Percentiles rank a stretch among this genome's conserved stretches.
phyloP scores from a whole-genome alignment of 2,888 invertebrate species.

The Nineta flava region DNA sequence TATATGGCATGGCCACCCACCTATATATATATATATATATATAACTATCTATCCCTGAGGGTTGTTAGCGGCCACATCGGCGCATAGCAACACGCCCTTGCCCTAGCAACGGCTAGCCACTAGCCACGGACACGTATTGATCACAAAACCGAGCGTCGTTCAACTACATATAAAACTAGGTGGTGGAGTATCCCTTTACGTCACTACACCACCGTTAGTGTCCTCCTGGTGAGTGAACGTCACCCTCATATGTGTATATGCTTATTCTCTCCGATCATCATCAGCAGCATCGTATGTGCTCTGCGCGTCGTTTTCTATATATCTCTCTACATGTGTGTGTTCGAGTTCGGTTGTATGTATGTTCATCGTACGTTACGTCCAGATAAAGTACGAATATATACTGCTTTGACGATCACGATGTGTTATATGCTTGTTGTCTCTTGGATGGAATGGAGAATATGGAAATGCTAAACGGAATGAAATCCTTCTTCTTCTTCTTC shows the following conservation, averaged over 20 bases:
- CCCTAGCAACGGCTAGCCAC: slow-evolving; percentile 35
- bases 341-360: no score
- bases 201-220: slow-evolving; percentile 27
- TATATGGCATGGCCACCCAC: slow-evolving; percentile 13
- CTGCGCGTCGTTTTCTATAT: neutral
- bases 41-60: slow-evolving; percentile 28
- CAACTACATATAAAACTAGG: neutral
- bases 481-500: no score
- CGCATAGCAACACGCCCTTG: slow-evolving; percentile 33
- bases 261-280: no score
- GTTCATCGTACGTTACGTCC: no score
- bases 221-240: slow-evolving; percentile 20
- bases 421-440: no score
- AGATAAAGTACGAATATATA: no score
- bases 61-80: slow-evolving; percentile 31
- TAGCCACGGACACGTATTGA: slow-evolving; percentile 35
- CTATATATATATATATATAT: no score
- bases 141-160: slow-evolving; percentile 17
- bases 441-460: no score
- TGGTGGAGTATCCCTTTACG: neutral
- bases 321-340: no score
- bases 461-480: no score
- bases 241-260: neutral
- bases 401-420: no score
- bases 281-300: neutral